A percentile compares a stretch with the other conserved stretches of the same genome.
These are phyloP conservation scores for Enteromius fasciolatus DNA, from an alignment of 2,797 vertebrate genomes.

Conservation along the genomic window DNA sequence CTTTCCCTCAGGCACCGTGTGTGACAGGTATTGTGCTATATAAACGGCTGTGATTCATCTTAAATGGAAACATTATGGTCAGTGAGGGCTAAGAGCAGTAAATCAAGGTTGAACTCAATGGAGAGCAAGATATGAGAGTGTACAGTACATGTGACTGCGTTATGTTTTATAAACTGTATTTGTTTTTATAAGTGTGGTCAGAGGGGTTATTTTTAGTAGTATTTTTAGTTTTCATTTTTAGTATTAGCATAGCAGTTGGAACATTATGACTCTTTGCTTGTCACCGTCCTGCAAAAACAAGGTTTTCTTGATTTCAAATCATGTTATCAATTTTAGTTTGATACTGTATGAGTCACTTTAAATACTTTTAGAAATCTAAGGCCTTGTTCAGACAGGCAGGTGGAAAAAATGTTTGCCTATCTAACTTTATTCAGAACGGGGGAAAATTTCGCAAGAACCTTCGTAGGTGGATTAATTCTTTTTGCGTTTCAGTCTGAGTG, in stretches of 20 bases:
- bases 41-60: constrained; percentile 38
- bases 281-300: neutral
- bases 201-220: constrained; percentile 19
- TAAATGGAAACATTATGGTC: constrained; percentile 14
- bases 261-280: neutral
- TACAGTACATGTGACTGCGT: neutral
- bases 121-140: neutral
- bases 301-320: neutral
- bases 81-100: neutral
- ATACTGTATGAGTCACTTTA: neutral
- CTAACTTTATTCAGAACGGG: neutral
- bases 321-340: neutral
- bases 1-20: constrained; percentile 46
- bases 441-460: neutral
- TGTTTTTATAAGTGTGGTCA: constrained; percentile 26
- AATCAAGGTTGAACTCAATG: constrained; percentile 38
- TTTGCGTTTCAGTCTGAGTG: neutral
- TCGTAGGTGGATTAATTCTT: neutral
- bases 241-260: neutral
- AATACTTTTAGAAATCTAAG: neutral
- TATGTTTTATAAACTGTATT: constrained; percentile 4
- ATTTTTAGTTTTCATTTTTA: neutral
- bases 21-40: constrained; percentile 56
- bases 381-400: neutral
- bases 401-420: neutral